Base-by-base conservation (phyloP, 2,888 invertebrate species). In the Diachrysia chrysitis region DNA sequence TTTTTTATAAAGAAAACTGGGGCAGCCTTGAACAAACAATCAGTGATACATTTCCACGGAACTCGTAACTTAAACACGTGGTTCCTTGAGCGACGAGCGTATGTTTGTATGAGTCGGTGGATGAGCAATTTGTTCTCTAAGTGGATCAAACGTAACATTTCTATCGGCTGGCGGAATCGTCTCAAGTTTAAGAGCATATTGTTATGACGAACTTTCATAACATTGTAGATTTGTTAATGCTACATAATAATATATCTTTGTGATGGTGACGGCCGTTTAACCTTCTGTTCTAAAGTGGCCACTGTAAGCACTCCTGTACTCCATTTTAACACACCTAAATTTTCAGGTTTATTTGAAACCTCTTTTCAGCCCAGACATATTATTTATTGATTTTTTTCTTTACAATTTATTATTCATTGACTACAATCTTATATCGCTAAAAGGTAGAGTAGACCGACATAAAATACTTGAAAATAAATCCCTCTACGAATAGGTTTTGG, bases 1-100 rank as follows among this genome's bases (percentile, higher is more conserved):
- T 78, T 80, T n/a, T 76, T 82, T 78, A 75, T 71, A 69, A 71
- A 80, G 69, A 76, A 83, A 82, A 76, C 72, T 78, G 57, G 81
- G 83, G 71, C 83, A 82, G 69, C 83, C 78, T 80, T 83, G 67
- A 71, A 73, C 73, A 74, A 83, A 80, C 83, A 80, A 83, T 82
- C 81, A 72, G 71, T 72, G 76, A 71, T 76, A 74, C 69, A 74
- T 82, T 80, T 83, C 76, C 68, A 76, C 70, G 67, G 66, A 76
- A 78, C 70, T 74, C 71, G 59, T 76, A 76, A 76, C 69, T 80
- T 80, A 69, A 72, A 78, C 83, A 80, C 76, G 70, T 75, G 76
- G 64, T 75, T 69, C 68, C 61, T 71, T 70, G 57, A 58, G 71
- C 64, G 67, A 63, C 16, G 57, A 58, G 71, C 64, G 67, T 65